Evolutionary conservation across 2,113 vertebrate genomes (phyloP).

Genomic region (Glaucomys volans): DNA sequence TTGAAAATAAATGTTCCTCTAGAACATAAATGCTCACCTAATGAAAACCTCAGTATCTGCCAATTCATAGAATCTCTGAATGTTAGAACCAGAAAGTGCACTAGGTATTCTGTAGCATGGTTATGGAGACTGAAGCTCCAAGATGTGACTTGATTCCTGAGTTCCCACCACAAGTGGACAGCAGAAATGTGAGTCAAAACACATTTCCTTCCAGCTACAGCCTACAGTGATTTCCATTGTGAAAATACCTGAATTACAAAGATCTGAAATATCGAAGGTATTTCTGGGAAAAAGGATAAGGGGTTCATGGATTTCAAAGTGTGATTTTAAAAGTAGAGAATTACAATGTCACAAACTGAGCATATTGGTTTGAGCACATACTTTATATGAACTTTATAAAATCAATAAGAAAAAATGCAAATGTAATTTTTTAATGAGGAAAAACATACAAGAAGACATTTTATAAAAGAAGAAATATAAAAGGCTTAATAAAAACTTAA

Average conservation of each 20-base stretch:
- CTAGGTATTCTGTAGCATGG: not conserved
- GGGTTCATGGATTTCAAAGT: not conserved
- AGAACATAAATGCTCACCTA: not conserved
- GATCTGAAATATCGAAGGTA: not conserved
- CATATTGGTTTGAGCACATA: not conserved
- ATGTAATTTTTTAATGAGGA: not conserved
- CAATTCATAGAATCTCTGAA: not conserved
- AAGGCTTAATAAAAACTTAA: not conserved
- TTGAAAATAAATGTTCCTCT: not conserved
- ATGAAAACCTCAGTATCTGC: not conserved
- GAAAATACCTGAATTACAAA: not conserved
- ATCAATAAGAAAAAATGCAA: not conserved
- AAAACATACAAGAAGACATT: not conserved
- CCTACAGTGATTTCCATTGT: not conserved
- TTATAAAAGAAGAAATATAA: slow-evolving; percentile 35
- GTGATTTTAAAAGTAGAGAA: not conserved
- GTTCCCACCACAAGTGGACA: not conserved
- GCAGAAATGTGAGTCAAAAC: not conserved
- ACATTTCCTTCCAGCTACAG: not conserved
- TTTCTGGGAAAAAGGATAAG: not conserved
- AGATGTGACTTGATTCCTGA: not conserved
- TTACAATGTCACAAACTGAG: not conserved
- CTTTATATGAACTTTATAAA: not conserved
- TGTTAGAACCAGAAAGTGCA: not conserved
- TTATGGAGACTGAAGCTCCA: not conserved